phyloP scores from a whole-genome alignment of 2,113 vertebrate species.

The Nanger granti region DNA sequence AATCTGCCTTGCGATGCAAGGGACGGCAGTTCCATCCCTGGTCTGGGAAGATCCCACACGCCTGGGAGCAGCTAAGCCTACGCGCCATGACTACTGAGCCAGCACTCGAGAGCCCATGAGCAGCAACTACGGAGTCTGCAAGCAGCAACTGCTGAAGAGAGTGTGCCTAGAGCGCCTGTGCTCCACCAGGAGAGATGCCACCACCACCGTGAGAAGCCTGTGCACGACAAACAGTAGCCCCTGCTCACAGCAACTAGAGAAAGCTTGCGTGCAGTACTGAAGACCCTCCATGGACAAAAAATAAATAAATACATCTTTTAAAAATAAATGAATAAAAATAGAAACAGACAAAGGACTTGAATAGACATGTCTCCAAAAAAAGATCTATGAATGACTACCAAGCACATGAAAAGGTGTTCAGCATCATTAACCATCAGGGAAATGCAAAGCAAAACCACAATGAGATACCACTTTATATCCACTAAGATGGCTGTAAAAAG shows the following conservation, averaged over 20 bases:
- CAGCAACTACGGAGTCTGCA: background rate
- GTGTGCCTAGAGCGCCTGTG: accelerated
- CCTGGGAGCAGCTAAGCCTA: background rate
- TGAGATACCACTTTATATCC: background rate
- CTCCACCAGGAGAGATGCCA: background rate
- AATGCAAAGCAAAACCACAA: background rate
- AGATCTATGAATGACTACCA: background rate
- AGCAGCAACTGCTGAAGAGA: background rate
- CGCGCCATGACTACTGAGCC: background rate
- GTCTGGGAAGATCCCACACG: background rate
- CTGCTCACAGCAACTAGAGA: background rate
- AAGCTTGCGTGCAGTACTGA: background rate
- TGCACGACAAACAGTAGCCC: accelerated
- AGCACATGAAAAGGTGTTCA: background rate
- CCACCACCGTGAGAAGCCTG: accelerated
- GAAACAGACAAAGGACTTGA: background rate
- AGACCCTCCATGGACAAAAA: background rate
- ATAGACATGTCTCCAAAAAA: background rate
- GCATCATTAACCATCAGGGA: background rate
- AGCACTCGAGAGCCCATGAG: background rate
- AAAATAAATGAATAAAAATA: background rate
- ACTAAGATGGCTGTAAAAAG: background rate
- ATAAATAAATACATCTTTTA: background rate
- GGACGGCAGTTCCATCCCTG: background rate
- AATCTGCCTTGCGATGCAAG: background rate